phyloP scores from a whole-genome alignment of 2,113 vertebrate species.

The Pycnonotus jocosus region DNA sequence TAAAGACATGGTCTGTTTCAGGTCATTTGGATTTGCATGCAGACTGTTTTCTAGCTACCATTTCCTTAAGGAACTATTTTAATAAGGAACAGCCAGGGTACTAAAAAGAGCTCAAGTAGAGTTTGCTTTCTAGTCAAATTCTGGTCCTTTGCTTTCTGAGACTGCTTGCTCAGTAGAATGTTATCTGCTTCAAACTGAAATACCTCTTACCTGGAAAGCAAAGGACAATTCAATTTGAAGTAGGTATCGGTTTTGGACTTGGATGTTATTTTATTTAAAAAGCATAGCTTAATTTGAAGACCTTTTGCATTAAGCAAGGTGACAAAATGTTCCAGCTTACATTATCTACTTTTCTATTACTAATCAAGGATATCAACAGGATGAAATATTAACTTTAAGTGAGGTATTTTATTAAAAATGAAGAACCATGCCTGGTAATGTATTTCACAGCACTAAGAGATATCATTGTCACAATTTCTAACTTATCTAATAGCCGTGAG shows the following conservation, averaged over 20 bases:
- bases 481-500: accelerated
- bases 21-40: neutral
- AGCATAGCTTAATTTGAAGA: neutral
- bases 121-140: neutral
- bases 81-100: neutral
- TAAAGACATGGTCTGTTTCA: neutral
- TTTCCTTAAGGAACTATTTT: neutral
- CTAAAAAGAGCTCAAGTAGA: neutral
- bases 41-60: neutral
- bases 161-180: neutral
- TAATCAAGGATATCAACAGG: neutral
- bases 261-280: neutral
- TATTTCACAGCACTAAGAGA: neutral
- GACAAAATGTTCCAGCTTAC: neutral
- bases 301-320: neutral
- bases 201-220: neutral
- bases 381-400: neutral
- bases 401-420: neutral
- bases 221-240: neutral
- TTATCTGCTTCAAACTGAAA: neutral
- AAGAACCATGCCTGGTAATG: neutral
- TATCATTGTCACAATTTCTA: neutral
- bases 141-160: neutral
- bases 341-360: neutral
- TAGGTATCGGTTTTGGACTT: neutral